Base-by-base conservation (phyloP, 2,113 vertebrate genomes). In the Glaucomys volans region DNA sequence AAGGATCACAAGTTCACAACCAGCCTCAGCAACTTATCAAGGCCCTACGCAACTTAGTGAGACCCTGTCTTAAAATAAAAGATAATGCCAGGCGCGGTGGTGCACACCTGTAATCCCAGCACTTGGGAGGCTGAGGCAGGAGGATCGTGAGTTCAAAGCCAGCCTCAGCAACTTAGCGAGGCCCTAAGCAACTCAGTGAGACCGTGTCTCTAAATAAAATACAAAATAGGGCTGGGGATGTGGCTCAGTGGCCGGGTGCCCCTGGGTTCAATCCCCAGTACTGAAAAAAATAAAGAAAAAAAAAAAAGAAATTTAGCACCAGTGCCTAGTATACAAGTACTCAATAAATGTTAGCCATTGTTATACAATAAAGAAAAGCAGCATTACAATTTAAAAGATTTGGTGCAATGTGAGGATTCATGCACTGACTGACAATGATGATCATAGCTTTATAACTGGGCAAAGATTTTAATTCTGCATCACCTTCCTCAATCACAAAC, bases 391-490 rank as follows among this genome's bases (percentile, higher is more conserved):
- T 66, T 83, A 74, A 85, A 84, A 74, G 37, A 24, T 24, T 66
- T 72, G 18, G 52, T 67, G 64, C 50, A 52, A 52, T 54, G 20
- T 83, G 64, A 93, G 37, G 18, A 82, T 24, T 87, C n/a, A 20
- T 42, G 42, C 37, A 83, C 54, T 12, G 28, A 12, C 44, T 74
- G 30, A 90, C 50, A 79, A 69, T 35, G 74, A 54, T 26, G 42
- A 40, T 22, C 42, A 80, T 40, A 66, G 37, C 40, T 59, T 50
- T 44, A n/a, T 4, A 28, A 12, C 35, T 91, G 88, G 57, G 40
- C 75, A 77, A 88, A 94, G 54, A 52, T 26, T 59, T 81, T 44
- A 64, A 87, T 83, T 93, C 93, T 47, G 52, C 42, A 82, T 74
- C 44, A 42, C 13, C 22, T 87, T 87, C 52, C 66, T 69, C 74